Evolutionary conservation across 23 tunicate species (phyloP).

Genomic region (Corella eumyota): DNA sequence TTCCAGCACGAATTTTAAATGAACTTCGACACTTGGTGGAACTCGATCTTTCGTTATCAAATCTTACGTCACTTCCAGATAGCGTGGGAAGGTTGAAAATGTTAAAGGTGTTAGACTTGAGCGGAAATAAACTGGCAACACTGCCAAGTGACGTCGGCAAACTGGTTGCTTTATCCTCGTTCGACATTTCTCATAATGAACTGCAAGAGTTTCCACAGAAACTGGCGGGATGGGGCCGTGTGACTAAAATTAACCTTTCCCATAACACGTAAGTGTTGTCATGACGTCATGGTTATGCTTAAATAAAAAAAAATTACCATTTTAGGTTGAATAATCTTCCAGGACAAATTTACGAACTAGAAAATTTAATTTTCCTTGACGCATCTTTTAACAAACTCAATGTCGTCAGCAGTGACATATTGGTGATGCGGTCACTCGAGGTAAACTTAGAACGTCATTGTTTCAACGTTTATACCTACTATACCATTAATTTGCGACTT

Average conservation of each 20-base stretch:
- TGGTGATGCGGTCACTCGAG: slow-evolving; percentile 31
- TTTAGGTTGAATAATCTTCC: too few species aligned
- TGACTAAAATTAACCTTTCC: slow-evolving; percentile 32
- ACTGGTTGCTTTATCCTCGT: slow-evolving; percentile 26
- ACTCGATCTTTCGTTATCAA: slow-evolving; percentile 65
- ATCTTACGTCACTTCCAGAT: slow-evolving; percentile 57
- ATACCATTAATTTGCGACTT: too few species aligned
- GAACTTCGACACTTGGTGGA: slow-evolving; percentile 53
- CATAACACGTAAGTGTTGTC: slow-evolving; percentile 66
- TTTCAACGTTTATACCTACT: too few species aligned
- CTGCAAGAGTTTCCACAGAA: slow-evolving; percentile 37
- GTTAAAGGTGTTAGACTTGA: slow-evolving; percentile 44
- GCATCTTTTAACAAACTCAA: slow-evolving; percentile 46
- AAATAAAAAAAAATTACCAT: too few species aligned
- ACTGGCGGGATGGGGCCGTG: slow-evolving; percentile 49
- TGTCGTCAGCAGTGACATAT: slow-evolving; percentile 30
- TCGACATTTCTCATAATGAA: slow-evolving; percentile 54
- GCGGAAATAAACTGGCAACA: slow-evolving; percentile 28
- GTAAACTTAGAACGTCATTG: too few species aligned
- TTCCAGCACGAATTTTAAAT: slow-evolving; percentile 45
- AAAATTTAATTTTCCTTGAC: slow-evolving; percentile 22
- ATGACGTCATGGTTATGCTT: too few species aligned
- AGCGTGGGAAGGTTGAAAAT: slow-evolving; percentile 51
- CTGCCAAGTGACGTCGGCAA: slow-evolving; percentile 52
- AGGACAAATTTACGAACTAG: slow-evolving; percentile 13